Conservation (phyloP, 2,888 invertebrate genomes). For the Lordiphosa andalusiaca region DNA sequence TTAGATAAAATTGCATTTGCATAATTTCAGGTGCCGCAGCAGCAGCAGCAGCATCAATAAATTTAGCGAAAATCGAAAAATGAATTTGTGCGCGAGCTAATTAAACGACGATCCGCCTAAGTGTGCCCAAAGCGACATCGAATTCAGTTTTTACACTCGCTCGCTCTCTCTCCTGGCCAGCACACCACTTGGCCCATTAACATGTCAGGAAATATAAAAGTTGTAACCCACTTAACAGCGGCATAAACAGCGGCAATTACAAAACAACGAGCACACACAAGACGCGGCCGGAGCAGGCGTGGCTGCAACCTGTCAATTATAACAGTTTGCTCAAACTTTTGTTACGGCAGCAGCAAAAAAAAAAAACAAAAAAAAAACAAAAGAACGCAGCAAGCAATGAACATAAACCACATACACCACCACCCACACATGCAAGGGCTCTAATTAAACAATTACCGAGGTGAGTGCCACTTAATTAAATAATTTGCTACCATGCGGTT, state of each 20-base stretch:
- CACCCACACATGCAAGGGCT: slow-evolving; percentile 19
- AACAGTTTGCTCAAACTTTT: slow-evolving; percentile 61
- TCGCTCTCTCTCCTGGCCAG: too few species aligned
- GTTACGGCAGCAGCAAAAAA: too few species aligned
- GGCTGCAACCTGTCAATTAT: slow-evolving; percentile 62
- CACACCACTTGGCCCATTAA: slow-evolving; percentile 22
- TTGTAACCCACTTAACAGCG: slow-evolving; percentile 35
- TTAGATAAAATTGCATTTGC: slow-evolving; percentile 72
- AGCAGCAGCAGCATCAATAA: slow-evolving; percentile 49
- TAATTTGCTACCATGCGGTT: slow-evolving; percentile 68
- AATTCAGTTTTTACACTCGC: slow-evolving; percentile 29
- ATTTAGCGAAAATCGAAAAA: slow-evolving; percentile 29
- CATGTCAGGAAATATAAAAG: slow-evolving; percentile 16
- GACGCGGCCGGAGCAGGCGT: slow-evolving; percentile 22
- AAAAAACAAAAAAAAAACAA: too few species aligned
- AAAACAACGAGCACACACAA: not conserved
- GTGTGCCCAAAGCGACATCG: slow-evolving; percentile 26
- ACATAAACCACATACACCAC: slow-evolving; percentile 1
- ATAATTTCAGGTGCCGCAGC: slow-evolving; percentile 48
- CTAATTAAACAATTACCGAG: slow-evolving; percentile 72
- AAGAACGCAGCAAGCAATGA: not conserved
- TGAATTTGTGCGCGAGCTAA: slow-evolving; percentile 63
- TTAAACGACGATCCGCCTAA: slow-evolving; percentile 56
- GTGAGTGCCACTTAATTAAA: slow-evolving; percentile 73
- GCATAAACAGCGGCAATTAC: slow-evolving; percentile 45